Evolutionary conservation across 2,113 vertebrate genomes (phyloP).

Genomic region (Pachycephala philippinensis): DNA sequence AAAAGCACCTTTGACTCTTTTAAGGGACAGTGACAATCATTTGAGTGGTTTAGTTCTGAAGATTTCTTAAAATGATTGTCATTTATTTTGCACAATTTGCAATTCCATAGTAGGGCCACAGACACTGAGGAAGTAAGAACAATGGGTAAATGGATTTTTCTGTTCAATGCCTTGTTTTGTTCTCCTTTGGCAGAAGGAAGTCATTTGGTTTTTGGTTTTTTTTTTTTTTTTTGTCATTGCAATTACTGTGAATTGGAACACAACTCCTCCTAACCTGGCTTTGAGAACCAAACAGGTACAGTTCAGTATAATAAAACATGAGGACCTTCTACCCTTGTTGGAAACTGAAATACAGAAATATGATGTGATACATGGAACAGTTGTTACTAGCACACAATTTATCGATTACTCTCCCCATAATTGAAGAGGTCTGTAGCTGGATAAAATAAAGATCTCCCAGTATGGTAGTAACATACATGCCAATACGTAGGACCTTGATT

Average conservation of each 20-base stretch:
- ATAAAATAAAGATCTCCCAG: background rate
- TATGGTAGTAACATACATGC: background rate
- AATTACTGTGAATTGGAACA: background rate
- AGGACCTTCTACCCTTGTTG: background rate
- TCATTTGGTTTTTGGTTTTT: background rate
- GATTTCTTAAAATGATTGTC: background rate
- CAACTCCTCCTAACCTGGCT: background rate
- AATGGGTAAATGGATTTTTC: background rate
- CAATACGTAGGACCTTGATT: background rate
- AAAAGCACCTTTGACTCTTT: background rate
- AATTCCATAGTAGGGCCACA: background rate
- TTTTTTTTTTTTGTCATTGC: background rate
- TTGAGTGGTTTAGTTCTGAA: background rate
- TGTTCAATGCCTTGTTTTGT: slow-evolving; percentile 10
- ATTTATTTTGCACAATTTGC: background rate
- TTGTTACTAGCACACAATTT: background rate
- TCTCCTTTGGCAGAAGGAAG: background rate
- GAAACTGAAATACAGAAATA: slow-evolving; percentile 40
- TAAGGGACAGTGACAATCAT: background rate
- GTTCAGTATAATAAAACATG: background rate
- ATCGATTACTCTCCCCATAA: background rate
- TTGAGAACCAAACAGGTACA: slow-evolving; percentile 3
- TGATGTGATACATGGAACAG: slow-evolving; percentile 5
- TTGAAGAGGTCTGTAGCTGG: background rate
- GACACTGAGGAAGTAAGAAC: background rate